Percentiles rank a stretch among this genome's conserved stretches.
Conservation (phyloP, 92 coral and sea anemone species). For the Porites lobata region DNA sequence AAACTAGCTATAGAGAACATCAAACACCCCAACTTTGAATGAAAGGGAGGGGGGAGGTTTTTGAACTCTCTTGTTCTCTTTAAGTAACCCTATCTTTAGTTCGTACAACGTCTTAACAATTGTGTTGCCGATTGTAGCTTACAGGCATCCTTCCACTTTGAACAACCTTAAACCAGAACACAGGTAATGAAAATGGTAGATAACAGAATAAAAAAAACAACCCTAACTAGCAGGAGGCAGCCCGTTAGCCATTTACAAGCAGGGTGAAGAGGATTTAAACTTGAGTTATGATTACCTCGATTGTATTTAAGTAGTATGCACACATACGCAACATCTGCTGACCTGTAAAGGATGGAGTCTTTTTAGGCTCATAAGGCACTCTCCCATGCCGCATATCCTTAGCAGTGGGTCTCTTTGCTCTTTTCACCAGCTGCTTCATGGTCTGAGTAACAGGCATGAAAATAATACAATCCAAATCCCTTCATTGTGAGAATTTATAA, state of each 20-base stretch:
- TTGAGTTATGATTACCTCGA: conserved; percentile 15
- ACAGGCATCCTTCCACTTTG: neutral
- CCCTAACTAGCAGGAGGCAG: neutral
- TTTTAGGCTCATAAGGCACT: conserved; percentile 31
- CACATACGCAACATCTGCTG: conserved; percentile 41
- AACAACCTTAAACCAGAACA: conserved; percentile 1
- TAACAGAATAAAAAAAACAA: neutral
- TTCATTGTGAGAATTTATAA: conserved; percentile 7
- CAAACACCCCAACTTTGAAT: neutral
- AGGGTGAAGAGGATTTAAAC: conserved; percentile 16
- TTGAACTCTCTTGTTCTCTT: too few relatives aligned
- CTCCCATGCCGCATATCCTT: neutral
- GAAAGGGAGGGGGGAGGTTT: too few relatives aligned
- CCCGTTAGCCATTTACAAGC: neutral
- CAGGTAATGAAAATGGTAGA: conserved; percentile 2
- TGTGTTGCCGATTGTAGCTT: neutral
- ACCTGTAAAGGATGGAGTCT: conserved; percentile 45
- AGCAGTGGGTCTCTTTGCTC: neutral
- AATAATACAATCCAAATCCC: neutral
- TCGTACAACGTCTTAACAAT: too few relatives aligned
- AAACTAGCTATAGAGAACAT: too few relatives aligned
- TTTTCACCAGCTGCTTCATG: neutral
- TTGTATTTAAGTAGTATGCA: conserved; percentile 31
- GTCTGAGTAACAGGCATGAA: neutral
- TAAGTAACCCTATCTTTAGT: too few relatives aligned